Percentiles rank a stretch among this genome's conserved stretches.
These are phyloP conservation scores for Hormaphis cornu DNA, from an alignment of 1,140 invertebrate species.

Conservation along the genomic window DNA sequence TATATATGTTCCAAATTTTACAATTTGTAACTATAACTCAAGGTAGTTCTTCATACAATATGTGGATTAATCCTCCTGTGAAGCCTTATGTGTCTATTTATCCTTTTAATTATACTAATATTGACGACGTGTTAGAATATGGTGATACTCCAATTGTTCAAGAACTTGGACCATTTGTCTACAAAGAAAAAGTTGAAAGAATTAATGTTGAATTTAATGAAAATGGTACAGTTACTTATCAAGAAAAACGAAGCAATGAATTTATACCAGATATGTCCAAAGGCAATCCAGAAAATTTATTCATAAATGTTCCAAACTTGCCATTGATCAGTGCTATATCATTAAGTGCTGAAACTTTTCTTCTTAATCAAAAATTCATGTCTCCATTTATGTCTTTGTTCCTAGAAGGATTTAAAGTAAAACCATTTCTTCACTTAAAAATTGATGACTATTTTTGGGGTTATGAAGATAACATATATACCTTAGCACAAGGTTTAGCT, in stretches of 20 bases:
- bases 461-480: slow-evolving; percentile 8
- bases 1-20: slow-evolving; percentile 28
- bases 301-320: slow-evolving; percentile 61
- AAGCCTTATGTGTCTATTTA: slow-evolving; percentile 62
- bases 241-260: slow-evolving; percentile 53
- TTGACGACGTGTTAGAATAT: slow-evolving; percentile 55
- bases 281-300: slow-evolving; percentile 52
- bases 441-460: slow-evolving; percentile 22
- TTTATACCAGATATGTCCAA: slow-evolving; percentile 61
- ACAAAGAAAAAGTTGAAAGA: slow-evolving; percentile 58
- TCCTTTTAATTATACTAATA: slow-evolving; percentile 78
- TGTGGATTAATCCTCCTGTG: slow-evolving; percentile 60
- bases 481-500: not conserved
- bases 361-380: not conserved
- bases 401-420: not conserved
- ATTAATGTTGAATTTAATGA: slow-evolving; percentile 57
- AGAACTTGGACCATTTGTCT: slow-evolving; percentile 74
- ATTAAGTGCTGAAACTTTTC: not conserved
- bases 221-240: slow-evolving; percentile 67
- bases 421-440: not conserved
- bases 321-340: slow-evolving; percentile 52
- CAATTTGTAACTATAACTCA: slow-evolving; percentile 23
- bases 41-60: slow-evolving; percentile 42
- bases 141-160: slow-evolving; percentile 55
- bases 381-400: not conserved